Evolutionary conservation across 2,797 vertebrate genomes (phyloP).

Genomic region (Chrosomus eos): DNA sequence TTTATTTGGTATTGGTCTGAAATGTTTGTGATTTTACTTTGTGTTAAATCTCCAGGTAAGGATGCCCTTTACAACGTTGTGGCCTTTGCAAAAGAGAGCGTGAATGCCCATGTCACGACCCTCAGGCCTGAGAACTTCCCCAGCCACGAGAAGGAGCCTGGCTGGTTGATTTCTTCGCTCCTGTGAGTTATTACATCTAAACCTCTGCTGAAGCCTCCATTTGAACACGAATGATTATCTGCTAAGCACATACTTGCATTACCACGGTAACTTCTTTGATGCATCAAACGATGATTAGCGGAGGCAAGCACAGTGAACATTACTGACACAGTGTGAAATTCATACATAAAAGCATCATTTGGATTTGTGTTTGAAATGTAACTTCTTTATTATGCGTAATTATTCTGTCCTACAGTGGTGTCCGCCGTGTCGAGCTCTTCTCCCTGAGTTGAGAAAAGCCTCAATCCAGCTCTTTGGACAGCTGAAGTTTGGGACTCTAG

Average conservation of each 20-base stretch:
- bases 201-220: not conserved
- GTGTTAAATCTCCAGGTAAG: constrained; percentile 80
- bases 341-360: not conserved
- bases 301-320: not conserved
- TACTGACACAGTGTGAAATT: not conserved
- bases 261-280: constrained; percentile 12
- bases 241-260: not conserved
- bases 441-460: constrained; percentile 95
- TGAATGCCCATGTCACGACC: constrained; percentile 90
- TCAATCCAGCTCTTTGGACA: constrained; percentile 91
- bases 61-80: constrained; percentile 91
- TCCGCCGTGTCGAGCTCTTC: constrained; percentile 91
- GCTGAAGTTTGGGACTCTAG: constrained; percentile 92
- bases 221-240: not conserved
- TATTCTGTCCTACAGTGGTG: constrained; percentile 84
- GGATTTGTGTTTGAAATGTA: constrained; percentile 5
- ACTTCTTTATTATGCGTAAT: constrained; percentile 56
- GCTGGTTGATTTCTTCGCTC: constrained; percentile 98
- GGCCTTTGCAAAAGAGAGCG: constrained; percentile 94
- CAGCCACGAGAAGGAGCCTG: constrained; percentile 89
- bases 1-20: not conserved
- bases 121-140: constrained; percentile 95
- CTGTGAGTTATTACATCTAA: constrained; percentile 78
- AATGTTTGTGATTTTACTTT: not conserved
- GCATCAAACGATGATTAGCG: not conserved